Percentiles rank a stretch among this genome's conserved stretches.
Evolutionary conservation across 1,140 invertebrate species (phyloP).

Genomic region (Procambarus virginalis): DNA sequence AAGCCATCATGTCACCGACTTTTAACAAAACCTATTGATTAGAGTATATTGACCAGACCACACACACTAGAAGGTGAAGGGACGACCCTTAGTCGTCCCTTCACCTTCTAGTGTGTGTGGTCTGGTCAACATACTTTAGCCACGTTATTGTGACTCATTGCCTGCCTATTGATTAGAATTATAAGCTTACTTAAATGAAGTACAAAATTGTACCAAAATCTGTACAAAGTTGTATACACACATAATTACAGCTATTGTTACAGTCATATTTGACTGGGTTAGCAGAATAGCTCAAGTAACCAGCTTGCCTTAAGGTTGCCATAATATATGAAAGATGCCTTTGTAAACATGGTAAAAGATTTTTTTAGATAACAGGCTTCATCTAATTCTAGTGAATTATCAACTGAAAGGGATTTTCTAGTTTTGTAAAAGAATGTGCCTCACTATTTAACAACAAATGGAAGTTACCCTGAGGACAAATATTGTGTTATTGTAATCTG

Average conservation of each 20-base stretch:
- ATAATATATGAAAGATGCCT: neutral
- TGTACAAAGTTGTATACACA: conserved; percentile 54
- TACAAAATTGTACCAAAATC: conserved; percentile 56
- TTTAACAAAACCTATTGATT: conserved; percentile 20
- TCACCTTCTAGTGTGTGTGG: too few species aligned
- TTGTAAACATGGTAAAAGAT: neutral
- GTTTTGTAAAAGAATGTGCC: neutral
- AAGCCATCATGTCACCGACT: conserved; percentile 1
- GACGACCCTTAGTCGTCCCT: too few species aligned
- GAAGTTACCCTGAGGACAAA: conserved; percentile 4
- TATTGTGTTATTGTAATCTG: neutral
- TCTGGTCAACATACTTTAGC: too few species aligned
- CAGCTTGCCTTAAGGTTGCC: neutral
- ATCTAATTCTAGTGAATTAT: neutral
- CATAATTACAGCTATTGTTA: conserved; percentile 48
- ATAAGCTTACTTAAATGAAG: conserved; percentile 39
- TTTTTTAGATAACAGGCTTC: neutral
- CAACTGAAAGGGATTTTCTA: neutral
- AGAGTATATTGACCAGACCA: too few species aligned
- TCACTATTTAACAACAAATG: neutral
- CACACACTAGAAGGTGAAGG: too few species aligned
- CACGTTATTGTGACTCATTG: too few species aligned
- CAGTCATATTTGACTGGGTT: conserved; percentile 30
- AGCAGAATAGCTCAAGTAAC: conserved; percentile 19
- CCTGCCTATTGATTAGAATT: conserved; percentile 18